Percentiles rank a stretch among this genome's conserved stretches.
phyloP scores from a whole-genome alignment of 2,888 invertebrate genomes.

The Timandra comae region DNA sequence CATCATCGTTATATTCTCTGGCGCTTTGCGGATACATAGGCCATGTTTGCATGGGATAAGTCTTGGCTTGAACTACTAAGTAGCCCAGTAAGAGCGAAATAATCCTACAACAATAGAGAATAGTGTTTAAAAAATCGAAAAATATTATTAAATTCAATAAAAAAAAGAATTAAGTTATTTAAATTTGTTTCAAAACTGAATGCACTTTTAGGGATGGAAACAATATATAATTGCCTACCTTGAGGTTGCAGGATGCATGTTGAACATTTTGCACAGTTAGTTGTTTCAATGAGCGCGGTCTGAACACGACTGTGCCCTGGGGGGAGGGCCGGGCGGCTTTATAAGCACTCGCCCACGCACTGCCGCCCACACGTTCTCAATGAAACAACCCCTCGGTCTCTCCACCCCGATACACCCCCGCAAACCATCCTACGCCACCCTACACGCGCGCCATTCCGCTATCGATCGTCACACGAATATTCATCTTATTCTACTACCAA shows the following conservation, averaged over 20 bases:
- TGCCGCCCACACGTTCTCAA: slow-evolving; percentile 83
- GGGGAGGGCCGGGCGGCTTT: slow-evolving; percentile 53
- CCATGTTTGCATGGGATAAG: slow-evolving; percentile 64
- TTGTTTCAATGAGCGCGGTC: slow-evolving; percentile 40
- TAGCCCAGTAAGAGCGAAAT: slow-evolving; percentile 64
- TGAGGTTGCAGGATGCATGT: slow-evolving; percentile 49
- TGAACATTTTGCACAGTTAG: slow-evolving; percentile 51
- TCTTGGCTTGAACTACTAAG: slow-evolving; percentile 61
- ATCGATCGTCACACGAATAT: slow-evolving; percentile 71
- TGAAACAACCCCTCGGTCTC: slow-evolving; percentile 68
- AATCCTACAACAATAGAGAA: slow-evolving; percentile 46
- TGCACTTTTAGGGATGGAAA: neutral
- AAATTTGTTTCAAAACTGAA: neutral
- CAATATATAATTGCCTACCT: slow-evolving; percentile 40
- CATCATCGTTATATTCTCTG: slow-evolving; percentile 73
- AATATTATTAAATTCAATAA: neutral
- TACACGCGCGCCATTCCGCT: slow-evolving; percentile 48
- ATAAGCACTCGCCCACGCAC: slow-evolving; percentile 71
- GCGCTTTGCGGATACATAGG: slow-evolving; percentile 70
- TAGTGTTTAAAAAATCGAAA: neutral
- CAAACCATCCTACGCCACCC: slow-evolving; percentile 34
- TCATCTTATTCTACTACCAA: slow-evolving; percentile 59
- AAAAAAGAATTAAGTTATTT: neutral
- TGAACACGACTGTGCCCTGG: slow-evolving; percentile 58
- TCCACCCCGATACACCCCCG: slow-evolving; percentile 27